phyloP scores from a whole-genome alignment of 2,888 invertebrate species.

The Leptogaster cylindrica region DNA sequence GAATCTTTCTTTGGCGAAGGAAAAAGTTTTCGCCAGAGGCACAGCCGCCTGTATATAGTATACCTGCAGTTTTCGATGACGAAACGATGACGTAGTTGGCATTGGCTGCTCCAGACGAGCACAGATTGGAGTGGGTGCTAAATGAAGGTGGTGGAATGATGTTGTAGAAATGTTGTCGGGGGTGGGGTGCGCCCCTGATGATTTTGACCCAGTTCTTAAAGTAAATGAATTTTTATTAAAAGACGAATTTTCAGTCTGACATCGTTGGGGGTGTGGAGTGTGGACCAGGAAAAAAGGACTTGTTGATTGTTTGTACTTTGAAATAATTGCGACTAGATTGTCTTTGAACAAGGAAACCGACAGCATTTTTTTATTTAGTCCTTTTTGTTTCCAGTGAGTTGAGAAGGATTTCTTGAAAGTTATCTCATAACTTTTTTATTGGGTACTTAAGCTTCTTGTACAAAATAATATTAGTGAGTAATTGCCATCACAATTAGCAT shows the following conservation, averaged over 20 bases:
- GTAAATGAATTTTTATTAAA: slow-evolving; percentile 44
- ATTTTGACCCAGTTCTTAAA: slow-evolving; percentile 43
- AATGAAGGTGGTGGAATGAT: background rate
- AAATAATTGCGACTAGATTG: slow-evolving; percentile 30
- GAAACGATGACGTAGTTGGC: slow-evolving; percentile 36
- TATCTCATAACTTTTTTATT: slow-evolving; percentile 15
- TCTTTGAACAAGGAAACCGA: background rate
- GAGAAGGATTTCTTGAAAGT: background rate
- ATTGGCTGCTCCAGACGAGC: slow-evolving; percentile 15
- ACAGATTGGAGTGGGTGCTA: background rate
- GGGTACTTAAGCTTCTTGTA: slow-evolving; percentile 8
- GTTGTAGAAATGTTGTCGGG: slow-evolving; percentile 3
- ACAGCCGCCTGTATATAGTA: slow-evolving; percentile 4
- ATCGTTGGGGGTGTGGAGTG: background rate
- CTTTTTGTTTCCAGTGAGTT: slow-evolving; percentile 10
- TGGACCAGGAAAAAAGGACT: slow-evolving; percentile 24
- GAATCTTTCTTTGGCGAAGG: slow-evolving; percentile 30
- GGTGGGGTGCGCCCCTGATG: slow-evolving; percentile 20
- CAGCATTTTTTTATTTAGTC: background rate
- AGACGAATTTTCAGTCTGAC: slow-evolving; percentile 14
- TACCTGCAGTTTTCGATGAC: slow-evolving; percentile 39
- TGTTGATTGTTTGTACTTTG: slow-evolving; percentile 42
- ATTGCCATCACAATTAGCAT: too few relatives aligned
- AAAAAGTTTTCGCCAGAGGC: slow-evolving; percentile 28
- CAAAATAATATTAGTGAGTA: too few relatives aligned